Base-by-base conservation (phyloP, 1,140 invertebrate genomes). In the Bicyclus anynana region DNA sequence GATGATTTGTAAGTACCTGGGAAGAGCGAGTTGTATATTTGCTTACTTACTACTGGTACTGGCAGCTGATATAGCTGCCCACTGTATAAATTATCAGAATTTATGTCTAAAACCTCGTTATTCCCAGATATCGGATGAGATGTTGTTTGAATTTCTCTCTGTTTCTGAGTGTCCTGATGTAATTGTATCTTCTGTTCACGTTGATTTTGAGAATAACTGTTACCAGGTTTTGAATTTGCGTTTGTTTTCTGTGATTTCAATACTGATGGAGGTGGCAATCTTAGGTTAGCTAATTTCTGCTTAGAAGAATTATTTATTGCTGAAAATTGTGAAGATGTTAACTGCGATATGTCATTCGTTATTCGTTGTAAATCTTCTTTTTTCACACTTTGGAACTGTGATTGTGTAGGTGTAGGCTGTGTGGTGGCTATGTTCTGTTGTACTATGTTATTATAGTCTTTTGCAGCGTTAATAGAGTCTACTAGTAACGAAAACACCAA, bases 51-150 rank as follows among this genome's bases (percentile, higher is more conserved):
- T 29, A 80, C 74, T 44, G 82, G 82, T 21, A 87, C 82, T 20
- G 82, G 69, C 12, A 76, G 67, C 60, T 85, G 72, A 47, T 87
- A 87, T 38, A 87, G 53, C 65, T 87, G 84, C 9, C 84, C 84
- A 60, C 84, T 87, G 52, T 84, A 84, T 62, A 84, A 59, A 33
- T 79, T 69, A 16, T 75, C 74, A 49, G 53, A 56, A 56, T 67
- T 67, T 13, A 23, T 40, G 23, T 59, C 33, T 47, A 62, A 18
- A 53, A 58, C 67, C 40, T n/a, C 47, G 9, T 51, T 16, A 44
- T 18, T 65, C 18, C 67, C 56, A 44, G 55, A 10, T 37, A 60
- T 40, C 52, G 53, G 23, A 13, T 10, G 7, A 26, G 20, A 2
- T 26, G 44, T 27, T 44, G 47, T 58, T 63, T 71, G 46, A 20